Evolutionary conservation across 2,888 invertebrate genomes (phyloP), one percentile per base, ranked within the genome.

Genomic region (Lasius platythorax): DNA sequence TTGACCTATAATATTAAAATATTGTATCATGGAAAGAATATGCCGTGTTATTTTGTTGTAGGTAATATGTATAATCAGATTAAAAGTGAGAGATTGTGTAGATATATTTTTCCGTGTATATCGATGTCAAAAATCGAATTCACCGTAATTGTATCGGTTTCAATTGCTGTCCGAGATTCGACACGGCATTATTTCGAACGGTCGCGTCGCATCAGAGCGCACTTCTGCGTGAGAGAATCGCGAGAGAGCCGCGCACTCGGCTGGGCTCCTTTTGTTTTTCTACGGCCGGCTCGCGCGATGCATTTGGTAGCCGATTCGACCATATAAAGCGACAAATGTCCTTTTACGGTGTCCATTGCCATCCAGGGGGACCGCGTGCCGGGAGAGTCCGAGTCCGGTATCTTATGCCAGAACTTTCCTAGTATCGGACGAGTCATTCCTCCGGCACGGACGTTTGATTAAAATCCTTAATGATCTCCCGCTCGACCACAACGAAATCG

Each of bases 251-350:
- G 40, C 66, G 66, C 83, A 85, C 87, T 83, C 87, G 85, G 84
- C 85, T 91, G 87, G 89, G 89, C 91, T 91, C 88, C 90, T 93
- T 92, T 92, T 92, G 92, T 93, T 93, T 93, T 93, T 94, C 93
- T 91, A 88, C 89, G 86, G 89, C 81, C 90, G 88, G 86, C 89
- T 91, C 92, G 90, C 92, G 89, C 92, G 93, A 93, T 93, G 92
- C 92, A 92, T 93, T 93, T 93, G 93, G 93, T 93, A 93, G 91
- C 90, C 92, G 93, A 92, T 92, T 92, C 93, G 89, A 83, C 94
- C 94, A 93, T 93, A 94, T 94, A 94, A 92, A 94, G 94, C 91
- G 92, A 92, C 93, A 94, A 94, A 94, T 94, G 92, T 94, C 94
- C 94, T 93, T 94, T 93, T 94, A 94, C 89, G 93, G 94, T 63